These are phyloP conservation scores for Caenorhabditis virilis DNA, from an alignment of 2,888 invertebrate genomes.

Conservation along the genomic window DNA sequence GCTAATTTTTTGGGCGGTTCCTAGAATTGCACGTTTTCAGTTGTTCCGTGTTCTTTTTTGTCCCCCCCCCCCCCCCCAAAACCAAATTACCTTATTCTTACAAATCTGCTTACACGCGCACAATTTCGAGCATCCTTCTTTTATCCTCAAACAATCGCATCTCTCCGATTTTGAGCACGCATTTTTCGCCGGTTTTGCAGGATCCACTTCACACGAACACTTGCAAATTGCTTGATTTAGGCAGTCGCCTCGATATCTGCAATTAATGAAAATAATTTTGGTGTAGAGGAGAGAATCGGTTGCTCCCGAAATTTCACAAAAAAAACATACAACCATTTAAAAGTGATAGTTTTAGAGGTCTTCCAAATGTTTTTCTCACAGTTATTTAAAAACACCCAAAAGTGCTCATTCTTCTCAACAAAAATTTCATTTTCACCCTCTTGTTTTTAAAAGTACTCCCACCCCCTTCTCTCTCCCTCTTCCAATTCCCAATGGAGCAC, in stretches of 20 bases:
- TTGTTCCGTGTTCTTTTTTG: too few relatives aligned
- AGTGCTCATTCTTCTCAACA: too few relatives aligned
- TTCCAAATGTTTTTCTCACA: too few relatives aligned
- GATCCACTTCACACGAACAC: conserved; percentile 68
- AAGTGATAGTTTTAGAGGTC: too few relatives aligned
- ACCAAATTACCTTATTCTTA: conserved; percentile 63
- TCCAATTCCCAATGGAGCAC: too few relatives aligned
- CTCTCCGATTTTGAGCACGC: conserved; percentile 67
- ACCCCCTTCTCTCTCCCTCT: neutral
- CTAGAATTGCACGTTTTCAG: too few relatives aligned
- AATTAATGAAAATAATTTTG: conserved; percentile 8
- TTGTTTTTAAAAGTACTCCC: neutral
- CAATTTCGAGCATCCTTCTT: conserved; percentile 67
- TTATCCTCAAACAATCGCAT: conserved; percentile 68
- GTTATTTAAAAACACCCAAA: too few relatives aligned
- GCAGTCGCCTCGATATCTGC: conserved; percentile 68
- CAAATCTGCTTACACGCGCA: conserved; percentile 68
- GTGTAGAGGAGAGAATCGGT: too few relatives aligned
- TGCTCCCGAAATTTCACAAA: too few relatives aligned
- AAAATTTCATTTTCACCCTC: neutral
- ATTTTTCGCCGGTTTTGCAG: conserved; percentile 67
- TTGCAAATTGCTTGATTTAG: conserved; percentile 69
- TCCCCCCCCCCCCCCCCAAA: conserved; percentile 1
- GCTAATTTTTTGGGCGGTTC: conserved; percentile 65
- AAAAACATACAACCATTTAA: too few relatives aligned